phyloP scores from a whole-genome alignment of 2,888 invertebrate genomes.

The Tetropium fuscum region DNA sequence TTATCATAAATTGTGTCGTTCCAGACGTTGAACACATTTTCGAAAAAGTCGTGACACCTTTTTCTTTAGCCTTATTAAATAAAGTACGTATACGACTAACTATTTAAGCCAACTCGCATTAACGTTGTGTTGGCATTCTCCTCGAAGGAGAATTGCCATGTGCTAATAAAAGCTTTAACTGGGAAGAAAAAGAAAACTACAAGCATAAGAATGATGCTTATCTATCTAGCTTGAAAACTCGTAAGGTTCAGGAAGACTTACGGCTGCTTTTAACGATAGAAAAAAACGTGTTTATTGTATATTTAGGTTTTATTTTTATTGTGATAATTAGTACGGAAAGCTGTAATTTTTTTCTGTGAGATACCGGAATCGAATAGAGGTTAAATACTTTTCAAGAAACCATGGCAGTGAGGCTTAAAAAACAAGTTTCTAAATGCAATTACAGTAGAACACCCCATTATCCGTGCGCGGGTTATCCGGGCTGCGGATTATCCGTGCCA shows the following conservation, averaged over 20 bases:
- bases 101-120: constrained; percentile 25
- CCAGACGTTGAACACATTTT: neutral
- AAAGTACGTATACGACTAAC: constrained; percentile 20
- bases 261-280: constrained; percentile 25
- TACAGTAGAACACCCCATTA: neutral
- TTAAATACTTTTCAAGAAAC: constrained; percentile 1
- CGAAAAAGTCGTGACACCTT: constrained; percentile 11
- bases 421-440: neutral
- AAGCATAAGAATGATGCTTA: constrained; percentile 26
- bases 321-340: constrained; percentile 21
- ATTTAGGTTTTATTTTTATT: constrained; percentile 29
- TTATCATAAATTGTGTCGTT: neutral
- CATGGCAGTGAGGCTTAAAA: neutral
- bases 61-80: constrained; percentile 15
- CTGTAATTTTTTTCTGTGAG: constrained; percentile 4
- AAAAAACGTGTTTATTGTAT: constrained; percentile 28
- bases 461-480: too few relatives aligned
- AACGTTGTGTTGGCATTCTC: constrained; percentile 15
- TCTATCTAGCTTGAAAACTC: constrained; percentile 24
- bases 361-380: constrained; percentile 2
- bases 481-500: too few relatives aligned
- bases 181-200: constrained; percentile 23
- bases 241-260: constrained; percentile 19
- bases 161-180: constrained; percentile 23
- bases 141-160: constrained; percentile 17